phyloP scores from a whole-genome alignment of 92 coral and sea anemone genomes.

The Ricordea florida region DNA sequence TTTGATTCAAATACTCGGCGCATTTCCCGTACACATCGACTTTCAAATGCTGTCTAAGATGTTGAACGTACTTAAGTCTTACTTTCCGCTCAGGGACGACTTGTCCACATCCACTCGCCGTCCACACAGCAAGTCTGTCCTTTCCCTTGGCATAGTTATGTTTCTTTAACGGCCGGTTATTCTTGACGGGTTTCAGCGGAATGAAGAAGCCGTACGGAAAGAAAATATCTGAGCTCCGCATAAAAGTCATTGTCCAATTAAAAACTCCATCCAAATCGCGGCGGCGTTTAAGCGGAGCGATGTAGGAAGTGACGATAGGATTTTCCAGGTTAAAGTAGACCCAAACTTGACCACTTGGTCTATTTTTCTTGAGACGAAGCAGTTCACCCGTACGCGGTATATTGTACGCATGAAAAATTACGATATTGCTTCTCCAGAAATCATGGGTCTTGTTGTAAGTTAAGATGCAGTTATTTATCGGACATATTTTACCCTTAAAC shows the following conservation, averaged over 20 bases:
- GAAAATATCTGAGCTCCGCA: constrained; percentile 44
- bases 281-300: neutral
- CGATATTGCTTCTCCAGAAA: constrained; percentile 33
- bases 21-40: no score
- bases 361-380: constrained; percentile 8
- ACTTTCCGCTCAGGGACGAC: no score
- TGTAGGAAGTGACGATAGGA: constrained; percentile 2
- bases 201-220: constrained; percentile 48
- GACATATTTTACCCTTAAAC: neutral
- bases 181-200: no score
- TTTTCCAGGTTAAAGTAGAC: constrained; percentile 57
- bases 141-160: no score
- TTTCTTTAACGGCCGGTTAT: no score
- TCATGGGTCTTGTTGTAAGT: constrained; percentile 25
- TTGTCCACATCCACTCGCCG: no score
- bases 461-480: constrained; percentile 5
- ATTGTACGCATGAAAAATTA: constrained; percentile 42
- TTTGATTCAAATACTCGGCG: no score
- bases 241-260: constrained; percentile 56
- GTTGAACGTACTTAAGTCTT: no score
- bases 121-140: no score
- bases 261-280: constrained; percentile 22
- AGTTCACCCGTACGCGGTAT: constrained; percentile 15
- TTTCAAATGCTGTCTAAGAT: no score
- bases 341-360: constrained; percentile 45